Evolutionary conservation across 2,888 invertebrate genomes (phyloP), one percentile per base, ranked within the genome.

Genomic region (Ophraella communa): DNA sequence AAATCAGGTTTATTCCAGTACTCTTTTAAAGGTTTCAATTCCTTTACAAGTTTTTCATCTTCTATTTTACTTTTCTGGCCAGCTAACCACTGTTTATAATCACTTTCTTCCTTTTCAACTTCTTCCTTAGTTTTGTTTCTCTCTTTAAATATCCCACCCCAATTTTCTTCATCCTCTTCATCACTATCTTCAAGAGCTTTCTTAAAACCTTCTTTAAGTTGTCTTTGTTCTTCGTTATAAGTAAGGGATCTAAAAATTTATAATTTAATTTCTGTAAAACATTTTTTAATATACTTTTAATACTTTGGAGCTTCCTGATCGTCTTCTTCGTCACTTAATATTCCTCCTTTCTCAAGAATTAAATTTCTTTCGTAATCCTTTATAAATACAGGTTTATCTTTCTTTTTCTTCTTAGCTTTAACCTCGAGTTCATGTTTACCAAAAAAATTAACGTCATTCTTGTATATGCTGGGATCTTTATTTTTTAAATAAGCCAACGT

Each of bases 401-500:
- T 84, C 51, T 82, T 80, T 67, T 80, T 70, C 72, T 84, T 84
- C 17, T 61, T 61, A n/a, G 69, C 68, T 59, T 60, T 72, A 21
- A 59, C 57, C 11, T 39, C 47, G 20, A 55, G 60, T 4, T 44
- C 61, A 7, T 49, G 53, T 10, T 59, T 30, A 49, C 76, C 71
- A 82, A 94, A 96, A 77, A 93, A 94, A 57, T 85, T 86, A 27
- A 87, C 86, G 58, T 87, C 85, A 42, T 90, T 86, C 77, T 96
- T 89, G 81, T 98, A 98, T 68, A 97, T 96, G 72, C 87, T 86
- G 0, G 96, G 94, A 83, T 97, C 94, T 78, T 93, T 94, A 49
- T 88, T 92, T 80, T 96, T 97, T 49, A 98, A 81, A 55, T 89
- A 89, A 0, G 95, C 87, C 1, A 97, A 83, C 0, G 96, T 92